A percentile compares a stretch with the other conserved stretches of the same genome.
Evolutionary conservation across 1,140 invertebrate genomes (phyloP).

Genomic region (Lepidurus arcticus): DNA sequence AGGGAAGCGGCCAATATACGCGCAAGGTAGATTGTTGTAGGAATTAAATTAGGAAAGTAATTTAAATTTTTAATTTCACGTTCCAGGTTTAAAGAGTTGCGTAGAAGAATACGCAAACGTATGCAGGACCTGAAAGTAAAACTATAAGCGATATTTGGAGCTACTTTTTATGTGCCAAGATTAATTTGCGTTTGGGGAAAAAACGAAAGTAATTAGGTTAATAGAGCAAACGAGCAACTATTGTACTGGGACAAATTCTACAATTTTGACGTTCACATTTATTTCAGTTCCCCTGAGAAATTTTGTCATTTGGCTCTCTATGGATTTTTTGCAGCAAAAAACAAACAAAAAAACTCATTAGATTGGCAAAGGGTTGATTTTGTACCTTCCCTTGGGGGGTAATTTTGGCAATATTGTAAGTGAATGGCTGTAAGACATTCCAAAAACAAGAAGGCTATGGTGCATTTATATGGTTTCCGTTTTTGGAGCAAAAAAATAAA

Average conservation of each 20-base stretch:
- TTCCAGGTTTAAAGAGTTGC: conserved; percentile 60
- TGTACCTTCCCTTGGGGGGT: neutral
- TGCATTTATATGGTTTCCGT: neutral
- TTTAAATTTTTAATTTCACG: conserved; percentile 31
- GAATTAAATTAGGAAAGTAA: conserved; percentile 21
- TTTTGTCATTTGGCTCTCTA: neutral
- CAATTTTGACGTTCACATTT: neutral
- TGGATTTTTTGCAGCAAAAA: neutral
- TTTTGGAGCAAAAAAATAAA: neutral
- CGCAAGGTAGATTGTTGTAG: conserved; percentile 55
- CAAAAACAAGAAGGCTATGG: neutral
- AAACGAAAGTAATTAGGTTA: neutral
- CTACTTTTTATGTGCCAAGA: conserved; percentile 7
- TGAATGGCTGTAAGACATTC: conserved; percentile 14
- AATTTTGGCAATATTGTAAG: neutral
- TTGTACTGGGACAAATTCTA: neutral
- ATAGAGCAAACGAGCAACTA: neutral
- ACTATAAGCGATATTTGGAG: conserved; percentile 43
- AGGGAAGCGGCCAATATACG: conserved; percentile 61
- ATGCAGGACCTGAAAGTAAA: conserved; percentile 67
- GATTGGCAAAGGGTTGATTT: neutral
- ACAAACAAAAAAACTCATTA: neutral
- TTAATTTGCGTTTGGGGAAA: neutral
- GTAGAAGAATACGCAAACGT: conserved; percentile 58
- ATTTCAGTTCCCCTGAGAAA: neutral